A percentile compares a stretch with the other conserved stretches of the same genome.
Conservation (phyloP, 2,797 vertebrate species). For the Gymnoscopelus microlampas region DNA sequence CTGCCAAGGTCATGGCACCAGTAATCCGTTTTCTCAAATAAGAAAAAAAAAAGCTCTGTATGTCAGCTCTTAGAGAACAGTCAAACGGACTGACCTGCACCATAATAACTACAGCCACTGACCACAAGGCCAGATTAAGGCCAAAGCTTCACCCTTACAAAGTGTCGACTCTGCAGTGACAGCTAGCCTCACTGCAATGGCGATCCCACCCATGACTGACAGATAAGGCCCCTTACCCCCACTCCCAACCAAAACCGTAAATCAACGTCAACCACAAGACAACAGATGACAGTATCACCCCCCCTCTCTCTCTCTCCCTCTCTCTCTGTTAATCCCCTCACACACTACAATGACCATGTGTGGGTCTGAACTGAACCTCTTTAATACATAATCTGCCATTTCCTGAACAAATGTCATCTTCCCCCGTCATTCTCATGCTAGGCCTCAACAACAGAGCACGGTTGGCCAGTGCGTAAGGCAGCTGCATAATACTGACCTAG, state of each 20-base stretch:
- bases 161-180: slow-evolving; percentile 31
- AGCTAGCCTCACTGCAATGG: background rate
- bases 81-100: slow-evolving; percentile 14
- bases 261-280: slow-evolving; percentile 36
- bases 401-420: slow-evolving; percentile 58
- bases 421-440: slow-evolving; percentile 38
- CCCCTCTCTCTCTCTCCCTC: background rate
- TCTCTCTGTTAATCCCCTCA: slow-evolving; percentile 59
- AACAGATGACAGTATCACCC: slow-evolving; percentile 8
- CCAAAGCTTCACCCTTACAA: slow-evolving; percentile 50
- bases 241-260: slow-evolving; percentile 22
- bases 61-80: background rate
- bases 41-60: background rate
- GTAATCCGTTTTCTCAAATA: slow-evolving; percentile 3
- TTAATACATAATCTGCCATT: slow-evolving; percentile 75
- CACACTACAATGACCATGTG: slow-evolving; percentile 60
- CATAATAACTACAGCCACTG: slow-evolving; percentile 40
- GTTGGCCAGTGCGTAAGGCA: slow-evolving; percentile 57
- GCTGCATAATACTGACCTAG: slow-evolving; percentile 58
- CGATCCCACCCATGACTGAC: too few species aligned
- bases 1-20: slow-evolving; percentile 6
- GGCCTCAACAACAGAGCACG: slow-evolving; percentile 37
- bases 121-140: slow-evolving; percentile 54
- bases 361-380: slow-evolving; percentile 57
- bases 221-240: slow-evolving; percentile 5